Evolutionary conservation across 2,113 vertebrate species (phyloP), one percentile per base, ranked within the genome.

Genomic region (Tragelaphus imberbis): DNA sequence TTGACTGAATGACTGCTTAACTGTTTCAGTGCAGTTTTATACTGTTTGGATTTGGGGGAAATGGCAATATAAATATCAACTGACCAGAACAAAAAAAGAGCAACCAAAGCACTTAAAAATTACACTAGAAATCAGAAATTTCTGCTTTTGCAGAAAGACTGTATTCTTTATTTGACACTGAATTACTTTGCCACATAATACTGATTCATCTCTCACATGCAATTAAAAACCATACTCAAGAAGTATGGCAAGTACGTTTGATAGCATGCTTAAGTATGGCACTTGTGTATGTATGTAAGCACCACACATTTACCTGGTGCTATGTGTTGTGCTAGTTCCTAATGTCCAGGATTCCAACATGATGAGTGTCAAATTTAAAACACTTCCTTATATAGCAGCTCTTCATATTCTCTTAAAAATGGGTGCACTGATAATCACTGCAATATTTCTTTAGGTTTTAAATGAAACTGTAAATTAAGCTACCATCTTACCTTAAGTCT

Each of bases 401-500:
- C 5, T 61, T 91, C 14, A 4, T 28, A 65, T 17, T 81, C 33
- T 75, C 68, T 68, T 75, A 93, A 88, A 75, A 84, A 77, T 56
- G 49, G 53, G 27, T 16, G 17, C 58, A 95, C 15, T 81, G 13
- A 63, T 1, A 94, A 49, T 75, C 59, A 77, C 6, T 47, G 51
- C 3, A 2, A 33, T 58, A 88, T 59, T 61, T 91, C 47, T 84
- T 77, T 21, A 80, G 63, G 77, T 97, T 84, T 61, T 58, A 92
- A 88, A 84, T 6, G 51, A 95, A 90, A 94, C 1, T 90, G 11
- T 79, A 95, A 97, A 92, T 81, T 10, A 97, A 0, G 5, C 5
- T 63, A 40, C 15, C 80, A 68, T 99, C 99, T 98, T 98, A 99
- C 99, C 94, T 99, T 99, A 90, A 98, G 98, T 56, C 99, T 99